phyloP scores from a whole-genome alignment of 2,113 vertebrate species.

The Struthio camelus region DNA sequence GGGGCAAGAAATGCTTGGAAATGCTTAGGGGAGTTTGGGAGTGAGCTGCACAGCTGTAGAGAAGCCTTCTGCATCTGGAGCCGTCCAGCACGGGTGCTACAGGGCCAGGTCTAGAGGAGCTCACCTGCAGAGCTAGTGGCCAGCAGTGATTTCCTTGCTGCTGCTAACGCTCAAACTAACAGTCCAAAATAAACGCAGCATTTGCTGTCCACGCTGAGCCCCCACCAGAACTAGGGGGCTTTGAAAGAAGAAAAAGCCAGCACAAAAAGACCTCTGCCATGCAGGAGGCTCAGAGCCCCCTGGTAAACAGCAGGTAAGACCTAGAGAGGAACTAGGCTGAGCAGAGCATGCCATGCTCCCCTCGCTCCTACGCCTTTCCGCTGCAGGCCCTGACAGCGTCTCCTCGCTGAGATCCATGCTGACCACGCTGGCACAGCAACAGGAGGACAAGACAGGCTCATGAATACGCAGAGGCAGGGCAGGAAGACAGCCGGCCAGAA shows the following conservation, averaged over 20 bases:
- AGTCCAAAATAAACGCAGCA: too few relatives aligned
- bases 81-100: background rate
- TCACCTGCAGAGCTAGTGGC: background rate
- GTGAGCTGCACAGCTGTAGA: background rate
- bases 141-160: too few relatives aligned
- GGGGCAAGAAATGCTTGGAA: background rate
- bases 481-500: conserved; percentile 33
- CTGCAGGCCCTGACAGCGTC: background rate
- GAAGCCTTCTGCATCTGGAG: background rate
- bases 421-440: conserved; percentile 11
- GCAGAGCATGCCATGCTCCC: background rate
- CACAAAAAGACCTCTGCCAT: background rate
- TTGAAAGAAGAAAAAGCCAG: background rate
- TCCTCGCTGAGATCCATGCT: background rate
- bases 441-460: background rate
- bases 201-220: too few relatives aligned
- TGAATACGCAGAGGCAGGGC: conserved; percentile 50
- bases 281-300: background rate
- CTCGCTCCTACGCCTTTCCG: background rate
- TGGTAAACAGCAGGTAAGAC: background rate
- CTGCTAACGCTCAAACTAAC: too few relatives aligned
- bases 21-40: accelerated
- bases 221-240: too few relatives aligned
- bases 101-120: background rate
- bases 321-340: background rate